Evolutionary conservation across 2,113 vertebrate genomes (phyloP).

Genomic region (Erythrocercus mccallii): DNA sequence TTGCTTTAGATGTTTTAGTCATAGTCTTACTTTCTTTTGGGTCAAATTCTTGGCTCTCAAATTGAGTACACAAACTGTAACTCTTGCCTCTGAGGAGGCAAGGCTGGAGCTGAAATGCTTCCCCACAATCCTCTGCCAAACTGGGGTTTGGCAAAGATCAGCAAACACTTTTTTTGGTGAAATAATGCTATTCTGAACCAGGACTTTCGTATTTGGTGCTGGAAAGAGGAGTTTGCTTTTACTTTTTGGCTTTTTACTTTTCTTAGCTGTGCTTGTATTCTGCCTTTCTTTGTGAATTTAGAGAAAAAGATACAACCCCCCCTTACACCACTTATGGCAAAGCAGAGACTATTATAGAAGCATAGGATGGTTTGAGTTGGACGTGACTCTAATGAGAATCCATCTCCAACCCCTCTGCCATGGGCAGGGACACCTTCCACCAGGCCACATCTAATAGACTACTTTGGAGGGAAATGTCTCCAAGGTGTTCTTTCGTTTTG

Average conservation of each 20-base stretch:
- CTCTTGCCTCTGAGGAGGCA: background rate
- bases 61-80: background rate
- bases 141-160: background rate
- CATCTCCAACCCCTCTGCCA: background rate
- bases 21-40: background rate
- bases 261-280: background rate
- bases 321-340: background rate
- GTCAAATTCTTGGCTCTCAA: background rate
- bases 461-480: background rate
- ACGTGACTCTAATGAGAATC: background rate
- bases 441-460: background rate
- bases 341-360: background rate
- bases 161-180: background rate
- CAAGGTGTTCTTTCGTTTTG: background rate
- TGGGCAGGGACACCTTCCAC: background rate
- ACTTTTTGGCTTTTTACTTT: background rate
- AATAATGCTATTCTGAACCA: background rate
- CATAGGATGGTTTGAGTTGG: background rate
- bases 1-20: background rate
- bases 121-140: background rate
- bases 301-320: background rate
- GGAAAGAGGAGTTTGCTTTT: background rate
- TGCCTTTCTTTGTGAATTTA: background rate
- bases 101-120: background rate
- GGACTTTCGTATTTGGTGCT: background rate